phyloP scores from a whole-genome alignment of 2,797 vertebrate species.

The Myotis planiceps region DNA sequence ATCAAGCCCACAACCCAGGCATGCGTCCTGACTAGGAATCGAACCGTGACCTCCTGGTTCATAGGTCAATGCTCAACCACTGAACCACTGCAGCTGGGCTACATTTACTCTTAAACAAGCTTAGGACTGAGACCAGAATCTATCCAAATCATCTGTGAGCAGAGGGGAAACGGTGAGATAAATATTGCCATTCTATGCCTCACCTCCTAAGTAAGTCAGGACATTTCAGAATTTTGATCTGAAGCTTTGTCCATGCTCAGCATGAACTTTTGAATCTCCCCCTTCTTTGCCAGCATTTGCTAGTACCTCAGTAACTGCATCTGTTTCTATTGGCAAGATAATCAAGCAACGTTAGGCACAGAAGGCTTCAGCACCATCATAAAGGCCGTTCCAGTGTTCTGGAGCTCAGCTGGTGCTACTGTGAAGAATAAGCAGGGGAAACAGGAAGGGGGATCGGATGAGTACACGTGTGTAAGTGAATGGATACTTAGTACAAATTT shows the following conservation, averaged over 20 bases:
- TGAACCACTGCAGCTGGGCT: neutral
- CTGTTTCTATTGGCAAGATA: slow-evolving; percentile 21
- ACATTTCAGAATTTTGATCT: slow-evolving; percentile 35
- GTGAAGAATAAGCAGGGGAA: neutral
- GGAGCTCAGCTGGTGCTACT: neutral
- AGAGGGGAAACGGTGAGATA: neutral
- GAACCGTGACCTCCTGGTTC: too few relatives aligned
- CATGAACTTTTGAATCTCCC: neutral
- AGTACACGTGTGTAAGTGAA: neutral
- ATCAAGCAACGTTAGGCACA: neutral
- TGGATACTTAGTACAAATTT: neutral
- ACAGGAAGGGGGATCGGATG: neutral
- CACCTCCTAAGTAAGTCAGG: neutral
- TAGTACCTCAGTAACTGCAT: neutral
- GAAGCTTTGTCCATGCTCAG: slow-evolving; percentile 43
- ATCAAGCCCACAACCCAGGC: too few relatives aligned
- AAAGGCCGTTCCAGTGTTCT: neutral
- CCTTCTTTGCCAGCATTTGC: neutral
- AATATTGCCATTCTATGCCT: neutral
- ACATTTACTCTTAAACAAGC: neutral
- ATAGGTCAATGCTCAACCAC: too few relatives aligned
- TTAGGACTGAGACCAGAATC: slow-evolving; percentile 39
- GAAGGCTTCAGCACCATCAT: neutral
- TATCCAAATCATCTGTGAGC: neutral
- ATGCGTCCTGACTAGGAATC: too few relatives aligned